phyloP scores from a whole-genome alignment of 2,797 vertebrate species.

The Bucorvus abyssinicus region DNA sequence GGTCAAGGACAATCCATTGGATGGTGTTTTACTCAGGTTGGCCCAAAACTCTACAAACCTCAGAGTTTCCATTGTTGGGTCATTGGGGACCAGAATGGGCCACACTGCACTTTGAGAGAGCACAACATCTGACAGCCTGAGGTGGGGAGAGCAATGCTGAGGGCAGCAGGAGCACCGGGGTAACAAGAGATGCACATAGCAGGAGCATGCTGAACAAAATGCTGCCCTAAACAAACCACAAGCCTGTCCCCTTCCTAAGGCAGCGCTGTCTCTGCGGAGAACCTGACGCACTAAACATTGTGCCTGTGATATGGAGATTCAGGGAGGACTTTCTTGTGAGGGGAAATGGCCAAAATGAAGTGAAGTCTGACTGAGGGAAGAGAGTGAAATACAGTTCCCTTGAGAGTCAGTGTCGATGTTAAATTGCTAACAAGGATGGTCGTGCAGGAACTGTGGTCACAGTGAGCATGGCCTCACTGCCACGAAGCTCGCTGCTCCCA shows the following conservation, averaged over 20 bases:
- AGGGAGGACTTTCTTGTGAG: not conserved
- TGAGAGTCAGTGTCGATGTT: not conserved
- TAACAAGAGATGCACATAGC: not conserved
- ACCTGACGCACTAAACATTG: not conserved
- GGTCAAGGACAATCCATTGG: not conserved
- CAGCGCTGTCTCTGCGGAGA: not conserved
- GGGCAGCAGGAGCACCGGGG: not conserved
- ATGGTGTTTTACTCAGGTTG: not conserved
- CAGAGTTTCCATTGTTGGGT: not conserved
- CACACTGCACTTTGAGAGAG: not conserved
- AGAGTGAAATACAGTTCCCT: not conserved
- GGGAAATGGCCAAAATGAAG: not conserved
- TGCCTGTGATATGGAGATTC: not conserved
- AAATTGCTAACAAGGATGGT: not conserved
- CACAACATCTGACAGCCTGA: not conserved
- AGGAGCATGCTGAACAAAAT: not conserved
- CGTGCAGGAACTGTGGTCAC: fast-evolving
- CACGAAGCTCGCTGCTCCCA: not conserved
- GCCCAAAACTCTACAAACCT: not conserved
- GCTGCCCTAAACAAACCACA: not conserved
- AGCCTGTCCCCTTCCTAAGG: not conserved
- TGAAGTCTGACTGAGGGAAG: not conserved
- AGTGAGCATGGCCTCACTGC: not conserved
- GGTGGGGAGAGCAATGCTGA: fast-evolving
- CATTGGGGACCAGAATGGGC: not conserved